Conservation (phyloP, 1,140 invertebrate genomes). For the Danaus melanippus region DNA sequence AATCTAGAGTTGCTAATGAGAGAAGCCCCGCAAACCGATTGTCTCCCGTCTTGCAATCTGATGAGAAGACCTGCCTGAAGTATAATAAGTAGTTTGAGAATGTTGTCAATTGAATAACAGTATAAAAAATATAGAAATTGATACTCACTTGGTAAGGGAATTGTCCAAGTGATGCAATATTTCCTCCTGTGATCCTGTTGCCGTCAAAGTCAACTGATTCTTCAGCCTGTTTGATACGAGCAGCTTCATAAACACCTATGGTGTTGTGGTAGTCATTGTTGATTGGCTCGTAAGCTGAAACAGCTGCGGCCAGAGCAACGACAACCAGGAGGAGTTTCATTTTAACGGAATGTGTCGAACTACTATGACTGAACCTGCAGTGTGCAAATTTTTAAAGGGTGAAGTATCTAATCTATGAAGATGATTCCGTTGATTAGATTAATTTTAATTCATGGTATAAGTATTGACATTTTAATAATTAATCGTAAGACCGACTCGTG, state of each 20-base stretch:
- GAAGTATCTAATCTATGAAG: no score
- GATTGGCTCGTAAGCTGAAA: slow-evolving; percentile 17
- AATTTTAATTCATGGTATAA: no score
- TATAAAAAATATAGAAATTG: no score
- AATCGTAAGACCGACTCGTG: no score
- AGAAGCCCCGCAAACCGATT: no score
- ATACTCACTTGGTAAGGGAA: slow-evolving; percentile 25
- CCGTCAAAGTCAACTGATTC: slow-evolving; percentile 29
- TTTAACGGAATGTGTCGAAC: background rate
- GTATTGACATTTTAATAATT: no score
- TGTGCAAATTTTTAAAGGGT: no score
- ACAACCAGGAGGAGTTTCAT: slow-evolving; percentile 12
- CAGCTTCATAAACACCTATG: slow-evolving; percentile 25
- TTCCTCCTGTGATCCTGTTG: slow-evolving; percentile 31
- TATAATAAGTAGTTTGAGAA: background rate
- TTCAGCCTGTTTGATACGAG: slow-evolving; percentile 18
- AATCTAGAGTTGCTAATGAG: no score
- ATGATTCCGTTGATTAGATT: no score
- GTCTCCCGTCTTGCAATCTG: no score
- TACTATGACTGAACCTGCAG: no score
- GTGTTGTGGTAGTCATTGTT: slow-evolving; percentile 28
- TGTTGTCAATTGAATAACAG: no score
- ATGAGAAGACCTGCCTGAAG: background rate
- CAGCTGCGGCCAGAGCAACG: slow-evolving; percentile 2
- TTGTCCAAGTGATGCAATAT: slow-evolving; percentile 18